A percentile compares a stretch with the other conserved stretches of the same genome.
Conservation (phyloP, 64 coral and sea anemone species). For the Stichodactyla mertensii region DNA sequence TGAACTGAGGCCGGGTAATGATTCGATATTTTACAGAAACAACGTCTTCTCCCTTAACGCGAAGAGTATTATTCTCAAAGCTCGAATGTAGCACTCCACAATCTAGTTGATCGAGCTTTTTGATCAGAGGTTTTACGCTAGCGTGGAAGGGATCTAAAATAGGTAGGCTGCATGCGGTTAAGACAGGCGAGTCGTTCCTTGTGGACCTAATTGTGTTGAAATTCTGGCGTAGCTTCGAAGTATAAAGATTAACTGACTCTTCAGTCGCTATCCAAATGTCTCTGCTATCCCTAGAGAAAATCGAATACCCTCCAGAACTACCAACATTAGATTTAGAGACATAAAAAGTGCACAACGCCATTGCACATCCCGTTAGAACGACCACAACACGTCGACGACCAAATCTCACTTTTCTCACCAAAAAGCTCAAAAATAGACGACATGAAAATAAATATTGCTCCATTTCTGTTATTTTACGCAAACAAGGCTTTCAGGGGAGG, state of each 20-base stretch:
- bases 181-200: neutral
- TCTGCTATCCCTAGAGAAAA: neutral
- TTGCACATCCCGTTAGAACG: neutral
- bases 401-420: too few relatives aligned
- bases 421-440: too few relatives aligned
- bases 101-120: constrained; percentile 30
- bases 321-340: neutral
- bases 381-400: neutral
- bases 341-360: neutral
- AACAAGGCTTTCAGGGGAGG: too few relatives aligned
- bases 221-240: neutral
- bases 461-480: neutral
- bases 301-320: neutral
- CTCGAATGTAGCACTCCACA: constrained; percentile 55
- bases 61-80: constrained; percentile 52
- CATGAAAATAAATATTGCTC: too few relatives aligned
- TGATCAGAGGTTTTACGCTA: constrained; percentile 33
- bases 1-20: neutral
- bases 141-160: constrained; percentile 42
- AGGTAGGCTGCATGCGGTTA: constrained; percentile 30
- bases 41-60: constrained; percentile 30
- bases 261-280: neutral
- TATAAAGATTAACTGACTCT: neutral
- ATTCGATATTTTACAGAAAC: constrained; percentile 21
- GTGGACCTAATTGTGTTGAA: neutral